Base-by-base conservation (phyloP, 2,113 vertebrate species). In the Psophia crepitans region DNA sequence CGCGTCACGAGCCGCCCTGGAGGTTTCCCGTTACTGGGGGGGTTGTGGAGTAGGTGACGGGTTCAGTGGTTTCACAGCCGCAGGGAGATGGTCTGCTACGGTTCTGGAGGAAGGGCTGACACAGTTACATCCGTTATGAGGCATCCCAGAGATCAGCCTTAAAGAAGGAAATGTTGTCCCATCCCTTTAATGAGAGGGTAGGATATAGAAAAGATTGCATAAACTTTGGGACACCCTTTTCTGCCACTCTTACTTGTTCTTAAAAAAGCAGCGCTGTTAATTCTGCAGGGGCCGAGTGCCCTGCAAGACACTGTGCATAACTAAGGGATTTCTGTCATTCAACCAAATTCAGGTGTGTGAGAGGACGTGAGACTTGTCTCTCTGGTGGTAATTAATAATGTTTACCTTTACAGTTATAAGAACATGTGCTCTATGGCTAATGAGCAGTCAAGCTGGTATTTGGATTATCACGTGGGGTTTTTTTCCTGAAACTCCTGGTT, bases 11-110 rank as follows among this genome's bases (percentile, higher is more conserved):
- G 46, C n/a, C 16, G 5, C 26, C 23, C 21, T 64, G 80, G 32
- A 30, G 33, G 5, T 49, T 51, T 37, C 23, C 49, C 3, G 0
- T 14, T 73, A 0, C 0, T n/a, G 44, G 30, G 35, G 21, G 35
- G 5, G 2, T 30, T 39, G 9, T 1, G 19, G 30, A 43, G 12
- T 5, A 71, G 23, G 10, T 71, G 35, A 51, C 23, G 3, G 30
- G 12, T 33, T 76, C 19, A 14, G 41, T 12, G 33, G 18, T 63
- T 61, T 64, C 21, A 6, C 18, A 20, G 6, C 8, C 70, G n/a
- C 8, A 32, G 43, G 33, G 39, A 48, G 12, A 11, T 26, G 14
- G 12, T 11, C 26, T 66, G 30, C 33, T 66, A 2, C 51, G 46
- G 4, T 87, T 46, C n/a, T 46, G 15, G 46, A 26, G 46, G 8